Evolutionary conservation across 2,113 vertebrate species (phyloP), one percentile per base, ranked within the genome.

Genomic region (Aphyosemion australe): DNA sequence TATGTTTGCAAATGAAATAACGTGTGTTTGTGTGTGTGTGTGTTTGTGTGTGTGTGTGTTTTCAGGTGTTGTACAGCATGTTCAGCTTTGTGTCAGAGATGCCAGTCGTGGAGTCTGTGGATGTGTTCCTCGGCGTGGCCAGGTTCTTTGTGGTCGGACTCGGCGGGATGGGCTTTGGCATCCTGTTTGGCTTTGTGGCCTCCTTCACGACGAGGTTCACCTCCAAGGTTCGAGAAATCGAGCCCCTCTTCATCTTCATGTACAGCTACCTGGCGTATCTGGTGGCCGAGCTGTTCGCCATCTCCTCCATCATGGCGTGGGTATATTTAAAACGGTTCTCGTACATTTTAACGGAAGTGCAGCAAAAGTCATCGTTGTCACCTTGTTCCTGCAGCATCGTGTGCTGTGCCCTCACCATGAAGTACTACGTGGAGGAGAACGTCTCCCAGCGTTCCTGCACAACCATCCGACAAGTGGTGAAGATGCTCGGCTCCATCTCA

Each of bases 271-370:
- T 99, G 88, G 95, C 96, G 67, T 99, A 99, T 71, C 93, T 99
- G 80, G 93, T 97, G 67, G 95, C 97, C 0, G 97, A 99, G 90
- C 94, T 99, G 88, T 96, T 99, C 54, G 89, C 95, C 67, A 92
- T 99, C 79, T 99, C 97, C 0, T 96, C 96, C 83, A 98, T 99
- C 90, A 97, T 98, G 96, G 95, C 97, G 97, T 99, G 91, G 98
- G 97, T 98, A 84, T 21, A 53, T 11, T 18, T 20, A 8, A 21
- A 32, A 9, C 13, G 1, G 34, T 37, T 37, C 34, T 6, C 3
- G 34, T 10, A 37, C 9, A 10, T 32, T 32, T 3, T 32, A 32
- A 32, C 7, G 7, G 32, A 32, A n/a, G n/a, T n/a, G n/a, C 26
- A 26, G 26, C 26, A 26, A 26, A 37, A 37, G 34, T 8, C 4